Base-by-base conservation (phyloP, 2,888 invertebrate species). In the Ophioninae sp. region DNA sequence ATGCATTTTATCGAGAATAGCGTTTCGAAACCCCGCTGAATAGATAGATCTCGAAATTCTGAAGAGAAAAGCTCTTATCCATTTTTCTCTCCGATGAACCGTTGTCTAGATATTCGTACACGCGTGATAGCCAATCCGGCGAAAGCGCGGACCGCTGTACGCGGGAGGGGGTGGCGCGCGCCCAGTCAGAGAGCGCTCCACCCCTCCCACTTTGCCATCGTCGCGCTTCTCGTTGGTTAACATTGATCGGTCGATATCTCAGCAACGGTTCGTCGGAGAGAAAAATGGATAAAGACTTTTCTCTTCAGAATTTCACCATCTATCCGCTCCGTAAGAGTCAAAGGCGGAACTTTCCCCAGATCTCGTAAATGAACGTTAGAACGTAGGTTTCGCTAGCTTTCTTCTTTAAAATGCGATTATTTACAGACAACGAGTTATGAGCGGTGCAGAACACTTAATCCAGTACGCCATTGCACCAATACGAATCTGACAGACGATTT, bases 391-490 rank as follows among this genome's bases (percentile, higher is more conserved):
- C 41, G 41, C 41, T 8, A 37, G 17, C 64, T 56, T 30, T 72
- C 30, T 8, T 44, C 6, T 39, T 61, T 44, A 44, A 64, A 64
- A 21, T 50, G 20, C 39, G 7, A 56, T 69, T 23, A 21, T 30
- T 21, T 6, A 30, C 7, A 7, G 39, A 80, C 74, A 80, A 64
- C 20, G 21, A 68, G 39, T 41, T 7, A 8, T 3, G 7, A 8
- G 8, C 8, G 17, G 17, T 68, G 21, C 6, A 20, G 41, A 10
- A 59, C 7, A 68, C 61, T 68, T 62, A 62, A 74, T 68, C 61
- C 13, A 50, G 2, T 6, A 13, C 50, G 50, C 17, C 17, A 44
- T 81, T 64, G 64, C 65, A 57, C 37, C 6, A 61, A 50, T 21
- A 30, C 59, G 30, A 23, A 41, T 20, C 1, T 21, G 13, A 21